Conservation (phyloP, 2,113 vertebrate genomes). For the Salvator merianae region DNA sequence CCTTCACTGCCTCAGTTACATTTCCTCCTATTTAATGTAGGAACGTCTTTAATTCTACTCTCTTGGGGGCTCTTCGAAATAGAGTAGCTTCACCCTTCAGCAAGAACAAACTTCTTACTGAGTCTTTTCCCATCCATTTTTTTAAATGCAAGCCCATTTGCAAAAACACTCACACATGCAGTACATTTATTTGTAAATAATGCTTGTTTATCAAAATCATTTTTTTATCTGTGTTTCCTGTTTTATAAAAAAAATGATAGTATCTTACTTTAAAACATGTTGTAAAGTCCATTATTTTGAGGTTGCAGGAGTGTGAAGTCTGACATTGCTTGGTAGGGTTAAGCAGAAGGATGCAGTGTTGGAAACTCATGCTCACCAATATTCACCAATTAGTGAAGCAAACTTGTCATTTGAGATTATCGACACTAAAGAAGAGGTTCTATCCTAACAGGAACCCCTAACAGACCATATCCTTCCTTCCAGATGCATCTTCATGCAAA, state of each 20-base stretch:
- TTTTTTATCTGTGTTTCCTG: constrained; percentile 18
- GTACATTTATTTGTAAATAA: constrained; percentile 10
- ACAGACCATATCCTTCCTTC: no score
- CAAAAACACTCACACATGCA: constrained; percentile 6
- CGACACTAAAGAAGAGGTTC: no score
- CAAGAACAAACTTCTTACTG: constrained; percentile 11
- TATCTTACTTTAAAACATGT: background rate
- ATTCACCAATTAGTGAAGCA: no score
- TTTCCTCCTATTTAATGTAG: constrained; percentile 43
- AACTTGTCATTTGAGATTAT: no score
- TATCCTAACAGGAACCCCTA: no score
- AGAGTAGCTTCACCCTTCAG: constrained; percentile 47
- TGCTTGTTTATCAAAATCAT: background rate
- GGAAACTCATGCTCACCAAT: no score
- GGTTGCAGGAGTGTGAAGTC: no score
- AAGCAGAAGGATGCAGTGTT: no score
- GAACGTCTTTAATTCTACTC: constrained; percentile 21
- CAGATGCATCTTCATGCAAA: no score
- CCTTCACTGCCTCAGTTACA: constrained; percentile 23
- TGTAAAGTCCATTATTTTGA: background rate
- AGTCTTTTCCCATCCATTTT: background rate
- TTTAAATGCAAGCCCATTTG: constrained; percentile 34
- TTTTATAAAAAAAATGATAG: background rate
- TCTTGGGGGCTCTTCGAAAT: constrained; percentile 1
- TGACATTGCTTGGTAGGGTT: no score